Evolutionary conservation across 2,797 vertebrate species (phyloP).

Genomic region (Lepus oiostolus): DNA sequence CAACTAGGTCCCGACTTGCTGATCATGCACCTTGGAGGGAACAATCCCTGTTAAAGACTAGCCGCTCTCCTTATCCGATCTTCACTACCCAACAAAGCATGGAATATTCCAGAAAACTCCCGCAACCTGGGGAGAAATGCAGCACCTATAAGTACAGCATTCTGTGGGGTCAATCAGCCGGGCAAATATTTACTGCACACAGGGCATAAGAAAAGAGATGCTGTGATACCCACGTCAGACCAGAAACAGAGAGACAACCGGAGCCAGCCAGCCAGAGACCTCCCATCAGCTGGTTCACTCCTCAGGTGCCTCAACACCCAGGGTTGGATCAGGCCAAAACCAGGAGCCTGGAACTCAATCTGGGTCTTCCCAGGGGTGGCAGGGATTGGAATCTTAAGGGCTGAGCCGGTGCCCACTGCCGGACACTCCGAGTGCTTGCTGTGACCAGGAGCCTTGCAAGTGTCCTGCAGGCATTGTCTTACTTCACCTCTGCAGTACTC

Average conservation of each 20-base stretch:
- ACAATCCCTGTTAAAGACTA: neutral
- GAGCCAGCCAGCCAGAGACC: too few relatives aligned
- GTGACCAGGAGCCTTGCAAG: neutral
- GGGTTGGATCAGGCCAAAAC: too few relatives aligned
- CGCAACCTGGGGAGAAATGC: neutral
- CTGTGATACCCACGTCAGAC: neutral
- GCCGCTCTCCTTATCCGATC: neutral
- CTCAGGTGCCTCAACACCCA: too few relatives aligned
- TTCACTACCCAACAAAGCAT: neutral
- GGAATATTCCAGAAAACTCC: neutral
- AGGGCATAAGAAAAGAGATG: neutral
- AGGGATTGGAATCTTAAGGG: too few relatives aligned
- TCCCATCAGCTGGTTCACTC: too few relatives aligned
- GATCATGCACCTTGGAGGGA: neutral
- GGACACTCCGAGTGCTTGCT: neutral
- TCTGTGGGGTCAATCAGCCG: neutral
- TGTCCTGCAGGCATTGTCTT: too few relatives aligned
- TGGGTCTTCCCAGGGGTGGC: too few relatives aligned
- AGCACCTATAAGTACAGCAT: too few relatives aligned
- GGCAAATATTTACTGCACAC: neutral
- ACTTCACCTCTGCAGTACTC: neutral
- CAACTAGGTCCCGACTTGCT: neutral
- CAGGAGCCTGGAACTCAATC: too few relatives aligned
- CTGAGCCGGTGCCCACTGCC: too few relatives aligned
- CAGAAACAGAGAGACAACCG: neutral